Evolutionary conservation across 2,113 vertebrate genomes (phyloP), one percentile per base, ranked within the genome.

Genomic region (Hippocampus comes): DNA sequence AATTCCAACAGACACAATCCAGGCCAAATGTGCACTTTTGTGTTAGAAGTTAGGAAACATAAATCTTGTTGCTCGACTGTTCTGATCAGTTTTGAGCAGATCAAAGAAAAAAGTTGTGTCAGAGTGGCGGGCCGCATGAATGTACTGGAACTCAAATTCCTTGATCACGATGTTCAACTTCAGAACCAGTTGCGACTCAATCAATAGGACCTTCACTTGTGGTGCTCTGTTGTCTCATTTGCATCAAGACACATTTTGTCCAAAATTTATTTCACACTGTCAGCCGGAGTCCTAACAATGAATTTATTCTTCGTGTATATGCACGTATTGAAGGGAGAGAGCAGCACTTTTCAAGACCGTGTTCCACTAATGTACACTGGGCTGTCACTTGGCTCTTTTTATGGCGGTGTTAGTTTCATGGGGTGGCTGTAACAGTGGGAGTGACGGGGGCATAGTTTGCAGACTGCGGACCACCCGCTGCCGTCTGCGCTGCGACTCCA

Each of bases 391-490:
- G 18, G 25, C 49, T 67, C 63, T 60, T 71, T 82, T 82, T 79
- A 76, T 73, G 72, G 68, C 60, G 38, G 41, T 4, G 0, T 79
- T 79, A 78, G 43, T 77, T 80, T 84, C 63, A 81, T 46, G 76
- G 68, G 63, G 74, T 11, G 70, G 51, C 53, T 67, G 63, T 71
- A 81, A 60, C 70, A 68, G 64, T 1, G 46, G 56, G 42, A 48
- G 23, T 34, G 72, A 71, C 27, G 20, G 46, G 65, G 69, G 71
- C 21, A 12, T 71, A 68, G 43, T 73, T 42, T 2, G 23, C 49
- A 1, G n/a, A 27, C 68, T 61, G 56, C 64, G 53, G 87, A 87
- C 86, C 88, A 89, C 85, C 84, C 74, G 23, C 71, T 38, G 68
- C 48, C 41, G 63, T 68, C 61, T 68, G 51, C 65, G 48, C 73